These are phyloP conservation scores for Agelas oroides DNA, from an alignment of 37 sponge, comb jelly and placozoan genomes.

Conservation along the genomic window DNA sequence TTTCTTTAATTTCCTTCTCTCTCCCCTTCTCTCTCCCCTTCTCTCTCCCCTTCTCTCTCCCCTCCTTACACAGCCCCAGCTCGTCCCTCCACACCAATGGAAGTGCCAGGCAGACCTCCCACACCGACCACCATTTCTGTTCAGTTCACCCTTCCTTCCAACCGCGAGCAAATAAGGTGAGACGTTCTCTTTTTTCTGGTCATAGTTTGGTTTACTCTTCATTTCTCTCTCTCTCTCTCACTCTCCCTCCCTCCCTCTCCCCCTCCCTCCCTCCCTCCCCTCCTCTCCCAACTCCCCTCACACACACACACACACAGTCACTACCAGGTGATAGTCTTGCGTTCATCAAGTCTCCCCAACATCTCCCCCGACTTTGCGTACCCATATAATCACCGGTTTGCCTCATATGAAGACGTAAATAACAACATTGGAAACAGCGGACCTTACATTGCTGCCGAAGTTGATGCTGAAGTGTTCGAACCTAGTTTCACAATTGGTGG, in stretches of 20 bases:
- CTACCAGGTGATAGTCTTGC: slow-evolving; percentile 1
- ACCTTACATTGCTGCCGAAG: slow-evolving; percentile 38
- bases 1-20: too few species aligned
- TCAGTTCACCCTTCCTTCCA: not conserved
- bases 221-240: not conserved
- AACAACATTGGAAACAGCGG: not conserved
- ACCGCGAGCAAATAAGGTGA: slow-evolving; percentile 6
- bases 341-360: not conserved
- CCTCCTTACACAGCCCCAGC: not conserved
- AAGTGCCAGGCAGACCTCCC: not conserved
- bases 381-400: not conserved
- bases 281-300: not conserved
- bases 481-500: slow-evolving; percentile 6
- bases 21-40: not conserved
- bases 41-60: not conserved
- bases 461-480: not conserved
- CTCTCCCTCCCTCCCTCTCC: not conserved
- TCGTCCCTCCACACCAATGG: slow-evolving; percentile 5
- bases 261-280: slow-evolving; percentile 3
- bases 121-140: slow-evolving; percentile 15
- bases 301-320: not conserved
- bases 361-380: slow-evolving; percentile 17
- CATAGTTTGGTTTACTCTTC: not conserved
- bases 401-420: not conserved
- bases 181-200: not conserved